Base-by-base conservation (phyloP, 2,888 invertebrate species). In the Gortyna flavago region DNA sequence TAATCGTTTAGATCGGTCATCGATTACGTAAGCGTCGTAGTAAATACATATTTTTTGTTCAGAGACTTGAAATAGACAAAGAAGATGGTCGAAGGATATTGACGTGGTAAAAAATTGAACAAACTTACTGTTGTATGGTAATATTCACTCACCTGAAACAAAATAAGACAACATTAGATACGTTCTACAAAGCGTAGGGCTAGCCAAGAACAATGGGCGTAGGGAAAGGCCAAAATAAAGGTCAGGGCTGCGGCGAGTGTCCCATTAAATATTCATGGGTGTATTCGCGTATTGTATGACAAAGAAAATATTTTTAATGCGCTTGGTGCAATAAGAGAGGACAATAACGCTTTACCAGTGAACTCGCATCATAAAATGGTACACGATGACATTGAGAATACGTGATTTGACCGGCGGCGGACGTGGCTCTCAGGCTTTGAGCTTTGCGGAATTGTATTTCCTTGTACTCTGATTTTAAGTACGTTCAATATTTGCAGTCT, bases 191-290 rank as follows among this genome's bases (percentile, higher is more conserved):
- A 89, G 89, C 90, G 72, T 86, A 85, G 85, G 87, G 89, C 85
- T 87, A 86, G 85, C 81, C 82, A 86, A 91, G 93, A 95, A 95
- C 95, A 95, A 95, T 94, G 90, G 93, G 88, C 90, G 89, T 85
- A 89, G 92, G 91, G 91, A 92, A 94, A 94, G 94, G 93, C 93
- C 90, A 93, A 94, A 94, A 94, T 93, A 95, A 95, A 95, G 95
- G 95, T 95, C 95, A 93, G 88, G 93, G 92, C 89, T 93, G 89
- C 86, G 91, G 90, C 90, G 90, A 89, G 90, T 89, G 89, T 89
- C 88, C 90, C 91, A 94, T 94, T 95, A 95, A 92, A 95, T 94
- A 96, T 96, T 95, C 95, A 95, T 95, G 92, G 91, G 89, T 91
- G 91, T 91, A 93, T 93, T 94, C 93, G 94, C 94, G 91, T 93